These are phyloP conservation scores for Carduelis carduelis DNA, from an alignment of 2,797 vertebrate species.

Conservation along the genomic window DNA sequence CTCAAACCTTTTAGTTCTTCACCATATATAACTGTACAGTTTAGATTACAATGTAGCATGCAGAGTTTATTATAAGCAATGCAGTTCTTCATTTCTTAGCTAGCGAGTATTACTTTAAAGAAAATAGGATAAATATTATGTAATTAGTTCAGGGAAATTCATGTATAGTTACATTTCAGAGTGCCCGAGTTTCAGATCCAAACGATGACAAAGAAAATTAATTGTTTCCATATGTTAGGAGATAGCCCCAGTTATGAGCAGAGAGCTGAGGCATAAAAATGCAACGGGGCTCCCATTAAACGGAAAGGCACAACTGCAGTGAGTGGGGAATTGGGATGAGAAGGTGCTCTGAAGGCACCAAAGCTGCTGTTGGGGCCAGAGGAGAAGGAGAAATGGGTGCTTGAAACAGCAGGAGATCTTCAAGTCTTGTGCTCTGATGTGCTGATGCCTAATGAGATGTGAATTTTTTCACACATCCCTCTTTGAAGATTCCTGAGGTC, in stretches of 20 bases:
- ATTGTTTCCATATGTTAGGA: slow-evolving; percentile 77
- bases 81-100: slow-evolving; percentile 68
- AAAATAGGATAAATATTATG: slow-evolving; percentile 77
- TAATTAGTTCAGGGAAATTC: slow-evolving; percentile 77
- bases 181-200: slow-evolving; percentile 65
- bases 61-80: slow-evolving; percentile 78
- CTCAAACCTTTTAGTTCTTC: slow-evolving; percentile 78
- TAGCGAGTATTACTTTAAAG: slow-evolving; percentile 73
- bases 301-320: neutral
- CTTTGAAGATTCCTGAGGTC: fast-evolving
- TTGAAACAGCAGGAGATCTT: neutral
- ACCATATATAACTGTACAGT: slow-evolving; percentile 77
- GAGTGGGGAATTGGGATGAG: neutral
- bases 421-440: neutral
- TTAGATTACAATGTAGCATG: slow-evolving; percentile 77
- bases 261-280: slow-evolving; percentile 40
- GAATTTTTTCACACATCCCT: neutral
- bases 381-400: neutral
- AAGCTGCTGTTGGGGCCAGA: neutral
- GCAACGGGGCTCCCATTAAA: neutral
- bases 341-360: slow-evolving; percentile 2
- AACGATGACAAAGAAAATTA: slow-evolving; percentile 72
- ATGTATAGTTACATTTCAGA: slow-evolving; percentile 71
- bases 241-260: slow-evolving; percentile 50
- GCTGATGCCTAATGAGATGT: neutral